phyloP scores from a whole-genome alignment of 2,113 vertebrate species.

The Nothoprocta perdicaria region DNA sequence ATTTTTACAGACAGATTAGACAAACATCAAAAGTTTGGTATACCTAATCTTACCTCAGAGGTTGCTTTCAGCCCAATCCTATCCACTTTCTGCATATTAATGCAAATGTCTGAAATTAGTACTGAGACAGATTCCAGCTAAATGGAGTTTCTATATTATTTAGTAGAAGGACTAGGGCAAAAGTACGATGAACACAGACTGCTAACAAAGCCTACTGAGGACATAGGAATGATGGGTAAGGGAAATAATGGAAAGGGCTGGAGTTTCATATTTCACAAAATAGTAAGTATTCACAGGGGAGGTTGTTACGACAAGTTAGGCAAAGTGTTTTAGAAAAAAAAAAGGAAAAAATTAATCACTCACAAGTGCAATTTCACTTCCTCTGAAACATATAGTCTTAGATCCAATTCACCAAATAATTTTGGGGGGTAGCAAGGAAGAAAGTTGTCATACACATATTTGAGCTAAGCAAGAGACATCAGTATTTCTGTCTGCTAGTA shows the following conservation, averaged over 20 bases:
- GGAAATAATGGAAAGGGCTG: neutral
- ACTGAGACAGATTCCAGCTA: neutral
- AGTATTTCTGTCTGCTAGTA: neutral
- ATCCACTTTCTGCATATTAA: conserved; percentile 53
- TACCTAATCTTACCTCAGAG: conserved; percentile 53
- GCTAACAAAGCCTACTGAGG: neutral
- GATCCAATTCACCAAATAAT: neutral
- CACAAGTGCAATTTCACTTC: neutral
- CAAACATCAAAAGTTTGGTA: conserved; percentile 60
- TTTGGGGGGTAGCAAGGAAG: neutral
- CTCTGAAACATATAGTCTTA: neutral
- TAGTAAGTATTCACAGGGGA: neutral
- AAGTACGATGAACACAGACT: neutral
- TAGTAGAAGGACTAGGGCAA: conserved; percentile 9
- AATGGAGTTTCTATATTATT: conserved; percentile 10
- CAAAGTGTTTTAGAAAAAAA: neutral
- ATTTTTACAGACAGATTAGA: conserved; percentile 47
- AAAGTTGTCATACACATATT: neutral
- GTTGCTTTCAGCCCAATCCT: conserved; percentile 53
- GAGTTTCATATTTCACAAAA: too few species aligned
- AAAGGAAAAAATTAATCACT: neutral
- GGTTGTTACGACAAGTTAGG: neutral
- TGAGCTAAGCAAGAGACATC: neutral
- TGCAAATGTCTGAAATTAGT: conserved; percentile 55
- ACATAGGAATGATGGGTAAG: neutral